Conservation (phyloP, 1,140 invertebrate genomes). For the Anoplophora glabripennis region DNA sequence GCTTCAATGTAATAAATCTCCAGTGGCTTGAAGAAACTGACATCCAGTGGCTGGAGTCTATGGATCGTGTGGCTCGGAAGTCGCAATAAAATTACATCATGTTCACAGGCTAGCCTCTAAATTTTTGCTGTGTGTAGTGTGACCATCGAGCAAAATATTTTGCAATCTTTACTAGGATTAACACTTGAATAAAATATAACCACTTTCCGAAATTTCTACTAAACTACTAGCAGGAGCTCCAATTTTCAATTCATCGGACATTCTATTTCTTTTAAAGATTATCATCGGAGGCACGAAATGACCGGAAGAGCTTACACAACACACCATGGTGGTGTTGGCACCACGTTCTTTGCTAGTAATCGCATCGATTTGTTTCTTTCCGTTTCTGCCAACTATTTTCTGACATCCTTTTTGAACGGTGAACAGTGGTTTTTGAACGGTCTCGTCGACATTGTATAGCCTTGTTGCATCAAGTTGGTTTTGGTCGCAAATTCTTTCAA, state of each 20-base stretch:
- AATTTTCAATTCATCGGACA: slow-evolving; percentile 10
- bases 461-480: too few relatives aligned
- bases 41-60: slow-evolving; percentile 47
- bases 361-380: slow-evolving; percentile 38
- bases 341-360: slow-evolving; percentile 41
- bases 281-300: slow-evolving; percentile 34
- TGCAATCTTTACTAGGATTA: slow-evolving; percentile 25
- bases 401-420: slow-evolving; percentile 25
- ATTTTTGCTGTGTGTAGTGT: slow-evolving; percentile 33
- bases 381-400: slow-evolving; percentile 35
- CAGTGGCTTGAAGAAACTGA: slow-evolving; percentile 42
- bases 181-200: slow-evolving; percentile 21
- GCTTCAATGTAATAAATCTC: slow-evolving; percentile 31
- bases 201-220: background rate
- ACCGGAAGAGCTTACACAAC: slow-evolving; percentile 39
- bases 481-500: background rate
- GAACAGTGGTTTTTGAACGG: too few relatives aligned
- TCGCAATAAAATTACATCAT: slow-evolving; percentile 23
- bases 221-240: slow-evolving; percentile 8
- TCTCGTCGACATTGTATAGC: too few relatives aligned
- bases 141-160: slow-evolving; percentile 39
- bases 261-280: slow-evolving; percentile 34
- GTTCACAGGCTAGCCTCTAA: slow-evolving; percentile 23
- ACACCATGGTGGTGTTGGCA: slow-evolving; percentile 34
- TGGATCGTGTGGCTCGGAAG: slow-evolving; percentile 29